Conservation (phyloP, 2,888 invertebrate genomes). For the Homarus gammarus region DNA sequence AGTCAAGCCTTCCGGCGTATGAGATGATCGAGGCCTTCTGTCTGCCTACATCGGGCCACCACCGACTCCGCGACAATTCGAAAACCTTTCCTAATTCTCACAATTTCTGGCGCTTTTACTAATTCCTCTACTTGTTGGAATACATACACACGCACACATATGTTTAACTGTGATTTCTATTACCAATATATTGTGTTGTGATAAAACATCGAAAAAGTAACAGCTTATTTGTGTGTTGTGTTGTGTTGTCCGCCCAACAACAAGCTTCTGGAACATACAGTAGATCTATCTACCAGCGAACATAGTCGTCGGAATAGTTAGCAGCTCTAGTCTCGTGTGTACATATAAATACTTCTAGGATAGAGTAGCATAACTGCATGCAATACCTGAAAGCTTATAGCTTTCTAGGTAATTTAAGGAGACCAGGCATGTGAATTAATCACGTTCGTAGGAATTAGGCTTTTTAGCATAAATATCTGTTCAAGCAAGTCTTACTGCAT, state of each 20-base stretch:
- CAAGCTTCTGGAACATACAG: not conserved
- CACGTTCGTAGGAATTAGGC: not conserved
- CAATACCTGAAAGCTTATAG: not conserved
- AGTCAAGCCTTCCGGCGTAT: not conserved
- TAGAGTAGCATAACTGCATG: not conserved
- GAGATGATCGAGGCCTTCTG: not conserved
- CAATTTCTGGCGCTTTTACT: not conserved
- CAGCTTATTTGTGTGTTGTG: not conserved
- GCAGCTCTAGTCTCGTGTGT: not conserved
- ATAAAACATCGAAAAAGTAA: not conserved
- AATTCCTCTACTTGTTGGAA: not conserved
- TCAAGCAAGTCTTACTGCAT: not conserved
- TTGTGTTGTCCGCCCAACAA: not conserved
- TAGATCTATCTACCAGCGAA: too few relatives aligned
- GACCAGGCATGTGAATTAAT: not conserved
- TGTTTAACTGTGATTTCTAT: not conserved
- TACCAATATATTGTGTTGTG: not conserved
- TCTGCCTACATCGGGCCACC: constrained; percentile 11
- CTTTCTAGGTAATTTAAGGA: not conserved
- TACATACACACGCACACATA: not conserved
- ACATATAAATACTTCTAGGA: not conserved
- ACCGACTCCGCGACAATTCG: not conserved
- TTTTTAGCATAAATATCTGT: not conserved
- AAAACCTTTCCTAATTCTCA: not conserved
- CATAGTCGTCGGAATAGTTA: constrained; percentile 1